A percentile compares a stretch with the other conserved stretches of the same genome.
These are phyloP conservation scores for Smittia sp. DNA, from an alignment of 2,888 invertebrate genomes.

Conservation along the genomic window DNA sequence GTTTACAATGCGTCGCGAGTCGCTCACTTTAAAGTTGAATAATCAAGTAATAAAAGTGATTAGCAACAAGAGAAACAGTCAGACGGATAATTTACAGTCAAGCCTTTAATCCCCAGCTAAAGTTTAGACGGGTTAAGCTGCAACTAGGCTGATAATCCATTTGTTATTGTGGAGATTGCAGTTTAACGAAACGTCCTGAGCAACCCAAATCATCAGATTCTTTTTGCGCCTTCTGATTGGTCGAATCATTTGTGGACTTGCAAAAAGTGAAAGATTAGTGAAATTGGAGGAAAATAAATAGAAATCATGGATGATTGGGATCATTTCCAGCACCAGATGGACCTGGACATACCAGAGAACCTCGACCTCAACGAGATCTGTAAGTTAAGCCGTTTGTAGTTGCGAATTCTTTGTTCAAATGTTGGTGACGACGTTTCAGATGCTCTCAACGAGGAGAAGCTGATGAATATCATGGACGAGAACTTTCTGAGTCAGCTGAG, in stretches of 20 bases:
- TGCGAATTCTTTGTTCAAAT: background rate
- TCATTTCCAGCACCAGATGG: constrained; percentile 36
- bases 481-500: constrained; percentile 30
- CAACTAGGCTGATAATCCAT: background rate
- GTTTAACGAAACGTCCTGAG: background rate
- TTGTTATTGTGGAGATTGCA: background rate
- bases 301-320: constrained; percentile 36
- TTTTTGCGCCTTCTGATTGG: constrained; percentile 13
- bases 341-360: constrained; percentile 38
- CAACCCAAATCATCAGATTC: constrained; percentile 14
- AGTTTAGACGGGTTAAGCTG: too few species aligned
- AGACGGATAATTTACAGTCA: too few species aligned
- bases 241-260: constrained; percentile 20
- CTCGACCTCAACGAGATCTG: constrained; percentile 34
- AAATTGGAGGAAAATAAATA: constrained; percentile 1
- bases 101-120: too few species aligned
- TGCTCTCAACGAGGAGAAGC: constrained; percentile 32
- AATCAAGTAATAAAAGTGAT: background rate
- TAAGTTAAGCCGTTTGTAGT: constrained; percentile 7
- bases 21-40: background rate
- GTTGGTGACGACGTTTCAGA: constrained; percentile 11
- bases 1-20: background rate
- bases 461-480: constrained; percentile 37
- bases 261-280: constrained; percentile 23
- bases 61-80: background rate